Base-by-base conservation (phyloP, 2,888 invertebrate genomes). In the Hirtodrosophila cameraria region DNA sequence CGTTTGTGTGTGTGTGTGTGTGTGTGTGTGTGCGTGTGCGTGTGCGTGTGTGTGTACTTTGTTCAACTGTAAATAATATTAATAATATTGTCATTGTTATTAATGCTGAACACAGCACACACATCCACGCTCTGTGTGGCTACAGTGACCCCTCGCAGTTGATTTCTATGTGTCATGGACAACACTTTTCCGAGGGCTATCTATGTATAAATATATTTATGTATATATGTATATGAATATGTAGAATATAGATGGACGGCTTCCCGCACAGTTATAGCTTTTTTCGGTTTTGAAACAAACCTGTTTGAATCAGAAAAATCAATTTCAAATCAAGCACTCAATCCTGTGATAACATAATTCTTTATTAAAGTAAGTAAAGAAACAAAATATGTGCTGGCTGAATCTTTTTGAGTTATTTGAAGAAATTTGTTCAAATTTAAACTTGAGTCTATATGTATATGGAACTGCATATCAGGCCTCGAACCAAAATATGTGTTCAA, bases 11-110 rank as follows among this genome's bases (percentile, higher is more conserved):
- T 39, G 52, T 18, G 38, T 31, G 20, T 25, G 7, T 35, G 2
- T 12, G 23, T 25, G 39, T 28, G 27, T 39, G 3, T 20, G 13
- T 16, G 28, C 33, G n/a, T 39, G 18, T 28, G 42, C 38, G 25
- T 28, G 28, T 55, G 46, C 25, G 31, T 25, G 64, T 48, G 57
- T 65, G 60, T 66, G 70, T 75, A 77, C 84, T 80, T 77, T 77
- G 79, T 58, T 75, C 84, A 83, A 64, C 65, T 57, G 62, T 64
- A 61, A 76, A 57, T 76, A 76, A 62, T 82, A 82, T 61, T 82
- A 66, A 79, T 75, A 82, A 64, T 78, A 82, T 79, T 79, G 83
- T 73, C 76, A 79, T 71, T 68, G 54, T 60, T 73, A 82, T 75
- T 82, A 74, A 75, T 68, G 68, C 49, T 63, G 72, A 74, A 67